phyloP scores from a whole-genome alignment of 2,113 vertebrate genomes.

The Ochotona curzoniae region DNA sequence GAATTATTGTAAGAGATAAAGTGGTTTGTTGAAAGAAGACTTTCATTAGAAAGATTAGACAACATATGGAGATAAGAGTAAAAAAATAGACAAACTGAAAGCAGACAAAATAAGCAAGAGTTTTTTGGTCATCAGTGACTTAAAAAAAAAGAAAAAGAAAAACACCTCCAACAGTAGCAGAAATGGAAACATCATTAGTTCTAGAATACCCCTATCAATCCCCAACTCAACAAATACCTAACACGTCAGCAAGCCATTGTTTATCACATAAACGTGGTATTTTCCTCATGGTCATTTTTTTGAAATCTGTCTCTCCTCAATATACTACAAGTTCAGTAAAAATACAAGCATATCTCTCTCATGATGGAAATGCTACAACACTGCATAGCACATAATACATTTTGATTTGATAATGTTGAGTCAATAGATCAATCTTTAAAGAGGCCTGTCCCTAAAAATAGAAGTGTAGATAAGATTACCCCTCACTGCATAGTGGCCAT shows the following conservation, averaged over 20 bases:
- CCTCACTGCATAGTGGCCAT: neutral
- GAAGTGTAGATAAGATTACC: neutral
- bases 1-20: slow-evolving; percentile 21
- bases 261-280: neutral
- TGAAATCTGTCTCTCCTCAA: neutral
- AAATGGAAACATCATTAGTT: neutral
- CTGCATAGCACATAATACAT: neutral
- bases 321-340: neutral
- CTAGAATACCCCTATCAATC: neutral
- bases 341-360: neutral
- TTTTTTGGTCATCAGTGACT: neutral
- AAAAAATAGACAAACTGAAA: neutral
- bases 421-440: neutral
- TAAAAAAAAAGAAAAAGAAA: neutral
- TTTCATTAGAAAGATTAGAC: neutral
- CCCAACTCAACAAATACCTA: neutral
- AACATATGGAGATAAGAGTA: neutral
- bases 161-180: neutral
- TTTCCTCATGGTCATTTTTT: neutral
- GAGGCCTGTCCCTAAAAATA: neutral
- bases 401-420: slow-evolving; percentile 26
- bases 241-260: neutral
- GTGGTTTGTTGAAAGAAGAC: neutral
- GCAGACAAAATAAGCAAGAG: neutral
- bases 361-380: neutral